phyloP scores from a whole-genome alignment of 2,888 invertebrate genomes.

The Adela reaumurella region DNA sequence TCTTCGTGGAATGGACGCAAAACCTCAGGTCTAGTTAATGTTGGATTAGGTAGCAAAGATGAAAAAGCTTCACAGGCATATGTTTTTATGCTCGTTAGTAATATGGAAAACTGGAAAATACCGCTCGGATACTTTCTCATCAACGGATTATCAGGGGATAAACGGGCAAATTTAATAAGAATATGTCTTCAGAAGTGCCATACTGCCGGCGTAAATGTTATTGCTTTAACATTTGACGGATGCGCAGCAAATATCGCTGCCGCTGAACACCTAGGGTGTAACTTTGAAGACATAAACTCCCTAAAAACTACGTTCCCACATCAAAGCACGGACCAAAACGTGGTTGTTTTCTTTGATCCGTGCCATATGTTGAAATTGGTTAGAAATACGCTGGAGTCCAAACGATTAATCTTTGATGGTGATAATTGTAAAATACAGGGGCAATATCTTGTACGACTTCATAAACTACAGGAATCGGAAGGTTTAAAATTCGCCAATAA shows the following conservation, averaged over 20 bases:
- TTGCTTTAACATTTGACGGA: slow-evolving; percentile 1
- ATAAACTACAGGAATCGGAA: not conserved
- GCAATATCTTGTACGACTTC: not conserved
- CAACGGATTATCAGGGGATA: not conserved
- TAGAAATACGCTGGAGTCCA: not conserved
- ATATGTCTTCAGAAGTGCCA: not conserved
- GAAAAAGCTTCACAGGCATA: not conserved
- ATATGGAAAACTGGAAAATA: not conserved
- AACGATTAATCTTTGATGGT: not conserved
- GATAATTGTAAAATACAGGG: not conserved
- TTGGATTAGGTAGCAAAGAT: too few relatives aligned
- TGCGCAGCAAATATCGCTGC: slow-evolving; percentile 1
- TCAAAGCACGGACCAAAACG: not conserved
- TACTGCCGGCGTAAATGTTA: not conserved
- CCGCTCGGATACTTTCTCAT: slow-evolving; percentile 1
- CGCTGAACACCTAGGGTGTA: not conserved
- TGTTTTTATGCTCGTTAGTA: not conserved
- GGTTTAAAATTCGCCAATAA: not conserved
- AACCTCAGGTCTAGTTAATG: too few relatives aligned
- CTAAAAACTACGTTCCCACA: not conserved
- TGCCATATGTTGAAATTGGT: not conserved
- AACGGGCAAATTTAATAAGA: not conserved
- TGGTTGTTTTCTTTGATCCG: not conserved
- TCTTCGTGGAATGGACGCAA: too few relatives aligned
- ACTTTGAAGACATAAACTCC: not conserved